Base-by-base conservation (phyloP, 2,888 invertebrate genomes). In the Anthophora plumipes region DNA sequence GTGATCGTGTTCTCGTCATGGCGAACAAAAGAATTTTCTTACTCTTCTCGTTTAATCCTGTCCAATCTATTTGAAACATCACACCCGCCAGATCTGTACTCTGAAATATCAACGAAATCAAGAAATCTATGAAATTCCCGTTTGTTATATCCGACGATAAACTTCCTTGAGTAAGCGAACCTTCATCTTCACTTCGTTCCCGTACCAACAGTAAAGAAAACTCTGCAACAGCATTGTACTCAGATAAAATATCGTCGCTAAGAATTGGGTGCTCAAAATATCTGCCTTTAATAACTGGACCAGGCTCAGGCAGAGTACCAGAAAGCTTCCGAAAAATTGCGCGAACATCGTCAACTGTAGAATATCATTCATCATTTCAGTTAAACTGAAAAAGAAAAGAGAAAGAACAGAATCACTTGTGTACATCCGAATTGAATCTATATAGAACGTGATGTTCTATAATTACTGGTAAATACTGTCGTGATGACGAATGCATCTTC, bases 131-230 rank as follows among this genome's bases (percentile, higher is more conserved):
- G 2, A 31, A 31, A 31, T 31, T 4, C 4, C 31, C 31, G 4
- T 31, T 31, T 31, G 1, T 31, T 31, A 1, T 31, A 31, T 31
- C 4, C 31, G 31, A 31, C 31, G 31, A 31, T 31, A 31, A 31
- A 31, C 31, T 3, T 31, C 31, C 6, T 55, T 20, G 1, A 17
- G 0, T 12, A n/a, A n/a, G 41, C 41, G 67, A n/a, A 90, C 88
- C 76, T 88, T 83, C 25, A 71, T 7, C 17, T 82, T 84, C n/a
- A 89, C 74, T 69, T 88, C 85, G 57, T 88, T 88, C 31, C 89
- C 90, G 59, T 86, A 83, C 87, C 89, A 89, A 68, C 88, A 89
- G 55, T 89, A 79, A 39, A 90, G 55, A 71, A 88, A 88, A 31
- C 86, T 87, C 57, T 90, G 87, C 1, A 85, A 46, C 52, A 83